These are phyloP conservation scores for Horisme vitalbata DNA, from an alignment of 2,888 invertebrate species.

Conservation along the genomic window DNA sequence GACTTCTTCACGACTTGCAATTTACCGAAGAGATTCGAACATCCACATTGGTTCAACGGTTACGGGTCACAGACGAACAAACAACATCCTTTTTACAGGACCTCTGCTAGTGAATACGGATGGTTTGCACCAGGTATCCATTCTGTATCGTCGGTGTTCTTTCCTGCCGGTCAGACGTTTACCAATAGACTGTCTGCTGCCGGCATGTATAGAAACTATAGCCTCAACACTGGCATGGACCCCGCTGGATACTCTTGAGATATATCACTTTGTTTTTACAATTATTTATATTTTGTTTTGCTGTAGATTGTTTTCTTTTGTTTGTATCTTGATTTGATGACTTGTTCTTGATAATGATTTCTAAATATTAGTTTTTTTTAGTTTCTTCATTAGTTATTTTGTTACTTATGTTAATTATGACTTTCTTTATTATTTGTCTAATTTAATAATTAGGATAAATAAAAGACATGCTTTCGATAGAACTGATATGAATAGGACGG, in stretches of 20 bases:
- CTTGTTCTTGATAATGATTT: background rate
- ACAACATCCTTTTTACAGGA: conserved; percentile 91
- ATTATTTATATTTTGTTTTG: too few relatives aligned
- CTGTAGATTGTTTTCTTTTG: too few relatives aligned
- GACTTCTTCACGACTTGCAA: conserved; percentile 87
- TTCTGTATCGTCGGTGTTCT: conserved; percentile 88
- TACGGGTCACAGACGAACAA: conserved; percentile 88
- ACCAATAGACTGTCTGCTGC: conserved; percentile 85
- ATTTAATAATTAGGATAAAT: conserved; percentile 5
- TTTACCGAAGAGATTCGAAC: conserved; percentile 88
- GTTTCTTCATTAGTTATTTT: too few relatives aligned
- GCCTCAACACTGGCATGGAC: conserved; percentile 90
- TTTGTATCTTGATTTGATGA: too few relatives aligned
- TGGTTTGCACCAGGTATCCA: conserved; percentile 87
- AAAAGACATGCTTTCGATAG: conserved; percentile 44
- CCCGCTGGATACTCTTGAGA: conserved; percentile 50
- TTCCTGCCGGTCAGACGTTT: conserved; percentile 90
- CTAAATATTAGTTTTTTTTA: background rate
- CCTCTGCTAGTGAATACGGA: conserved; percentile 92
- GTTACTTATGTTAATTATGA: background rate
- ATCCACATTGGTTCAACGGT: conserved; percentile 91
- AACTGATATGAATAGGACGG: too few relatives aligned
- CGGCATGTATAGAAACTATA: conserved; percentile 93
- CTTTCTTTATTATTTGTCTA: conserved; percentile 1
- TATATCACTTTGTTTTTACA: conserved; percentile 1